Evolutionary conservation across 1,140 invertebrate species (phyloP).

Genomic region (Achatina immaculata): DNA sequence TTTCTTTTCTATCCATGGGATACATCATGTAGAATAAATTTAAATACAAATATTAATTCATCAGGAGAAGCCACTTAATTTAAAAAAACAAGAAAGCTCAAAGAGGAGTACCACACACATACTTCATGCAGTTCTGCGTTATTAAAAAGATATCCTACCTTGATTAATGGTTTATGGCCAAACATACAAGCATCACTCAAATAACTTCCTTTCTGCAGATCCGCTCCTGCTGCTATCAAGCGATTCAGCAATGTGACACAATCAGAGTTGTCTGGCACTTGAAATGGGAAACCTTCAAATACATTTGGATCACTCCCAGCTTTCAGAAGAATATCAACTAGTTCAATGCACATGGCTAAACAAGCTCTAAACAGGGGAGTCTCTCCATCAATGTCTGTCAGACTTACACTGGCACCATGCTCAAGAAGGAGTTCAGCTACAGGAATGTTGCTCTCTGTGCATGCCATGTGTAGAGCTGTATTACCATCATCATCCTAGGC

Average conservation of each 20-base stretch:
- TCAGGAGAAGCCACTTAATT: no score
- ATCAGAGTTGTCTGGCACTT: conserved; percentile 22
- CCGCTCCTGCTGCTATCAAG: conserved; percentile 35
- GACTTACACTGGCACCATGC: conserved; percentile 35
- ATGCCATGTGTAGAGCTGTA: conserved; percentile 44
- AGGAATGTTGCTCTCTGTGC: conserved; percentile 37
- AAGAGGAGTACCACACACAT: no score
- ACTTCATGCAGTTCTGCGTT: no score
- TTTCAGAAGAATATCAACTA: conserved; percentile 40
- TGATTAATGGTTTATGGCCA: conserved; percentile 37
- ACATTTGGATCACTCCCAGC: conserved; percentile 38
- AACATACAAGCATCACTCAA: conserved; percentile 36
- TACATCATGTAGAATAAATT: no score
- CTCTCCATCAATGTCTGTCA: conserved; percentile 36
- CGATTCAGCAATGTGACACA: conserved; percentile 32
- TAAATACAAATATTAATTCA: no score
- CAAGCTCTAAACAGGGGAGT: conserved; percentile 43
- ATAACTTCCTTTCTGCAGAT: conserved; percentile 22
- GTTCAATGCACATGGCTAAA: conserved; percentile 19
- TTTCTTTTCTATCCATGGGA: no score
- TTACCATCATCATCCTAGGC: conserved; percentile 40
- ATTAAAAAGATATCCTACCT: no score
- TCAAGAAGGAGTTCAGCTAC: conserved; percentile 33
- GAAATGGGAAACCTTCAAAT: conserved; percentile 34
- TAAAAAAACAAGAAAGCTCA: no score